A percentile compares a stretch with the other conserved stretches of the same genome.
phyloP scores from a whole-genome alignment of 2,797 vertebrate genomes.

The Muscicapa comitata region DNA sequence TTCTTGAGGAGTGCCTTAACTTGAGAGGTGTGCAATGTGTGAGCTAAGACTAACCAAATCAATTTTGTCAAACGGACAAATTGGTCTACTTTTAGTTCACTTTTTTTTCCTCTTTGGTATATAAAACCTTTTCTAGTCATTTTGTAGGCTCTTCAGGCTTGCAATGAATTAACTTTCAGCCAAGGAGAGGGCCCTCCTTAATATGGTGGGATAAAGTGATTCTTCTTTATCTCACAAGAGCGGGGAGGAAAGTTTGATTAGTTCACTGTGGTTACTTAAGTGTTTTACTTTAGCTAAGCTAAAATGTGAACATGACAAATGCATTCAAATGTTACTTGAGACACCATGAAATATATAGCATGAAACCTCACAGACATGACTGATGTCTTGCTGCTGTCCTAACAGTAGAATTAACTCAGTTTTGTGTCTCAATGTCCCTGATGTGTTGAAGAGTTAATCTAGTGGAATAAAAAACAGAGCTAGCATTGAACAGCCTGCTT shows the following conservation, averaged over 20 bases:
- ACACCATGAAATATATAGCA: not conserved
- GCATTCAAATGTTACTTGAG: not conserved
- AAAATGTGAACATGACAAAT: not conserved
- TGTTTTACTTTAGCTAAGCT: not conserved
- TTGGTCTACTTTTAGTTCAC: not conserved
- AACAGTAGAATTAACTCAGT: not conserved
- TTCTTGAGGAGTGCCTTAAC: not conserved
- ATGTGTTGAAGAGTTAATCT: slow-evolving; percentile 16
- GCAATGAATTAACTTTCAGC: not conserved
- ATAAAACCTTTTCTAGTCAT: not conserved
- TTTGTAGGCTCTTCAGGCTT: not conserved
- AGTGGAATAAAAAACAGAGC: slow-evolving; percentile 29
- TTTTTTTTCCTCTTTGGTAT: not conserved
- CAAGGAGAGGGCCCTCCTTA: not conserved
- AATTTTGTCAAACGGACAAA: not conserved
- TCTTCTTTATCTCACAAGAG: not conserved
- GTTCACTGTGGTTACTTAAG: not conserved
- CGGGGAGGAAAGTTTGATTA: not conserved
- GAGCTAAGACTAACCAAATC: not conserved
- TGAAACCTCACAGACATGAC: not conserved
- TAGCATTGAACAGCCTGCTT: not conserved
- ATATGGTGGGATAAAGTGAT: not conserved
- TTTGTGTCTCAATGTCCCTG: not conserved
- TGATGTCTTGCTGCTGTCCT: not conserved
- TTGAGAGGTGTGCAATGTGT: not conserved